Conservation (phyloP, 2,888 invertebrate species). For the Tortrix viridana region DNA sequence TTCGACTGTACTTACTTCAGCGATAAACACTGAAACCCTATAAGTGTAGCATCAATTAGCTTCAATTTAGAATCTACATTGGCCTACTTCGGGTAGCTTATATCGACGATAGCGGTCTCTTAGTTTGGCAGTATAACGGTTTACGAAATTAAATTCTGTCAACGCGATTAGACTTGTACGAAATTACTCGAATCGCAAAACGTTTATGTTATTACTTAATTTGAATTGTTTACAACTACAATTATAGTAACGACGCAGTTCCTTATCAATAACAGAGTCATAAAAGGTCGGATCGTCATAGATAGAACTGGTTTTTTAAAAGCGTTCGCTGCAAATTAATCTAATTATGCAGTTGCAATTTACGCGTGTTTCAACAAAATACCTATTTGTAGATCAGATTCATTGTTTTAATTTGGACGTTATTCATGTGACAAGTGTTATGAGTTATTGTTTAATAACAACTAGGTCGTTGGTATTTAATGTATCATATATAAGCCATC, state of each 20-base stretch:
- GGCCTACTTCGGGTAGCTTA: neutral
- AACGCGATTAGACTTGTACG: constrained; percentile 7
- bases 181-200: constrained; percentile 7
- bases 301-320: constrained; percentile 19
- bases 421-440: constrained; percentile 9
- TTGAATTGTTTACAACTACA: constrained; percentile 20
- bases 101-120: neutral
- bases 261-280: constrained; percentile 23
- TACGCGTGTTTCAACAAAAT: neutral
- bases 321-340: neutral
- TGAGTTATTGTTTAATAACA: constrained; percentile 22
- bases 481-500: constrained; percentile 26
- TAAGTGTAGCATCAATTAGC: neutral
- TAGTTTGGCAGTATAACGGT: neutral
- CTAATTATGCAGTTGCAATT: neutral
- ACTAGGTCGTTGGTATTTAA: constrained; percentile 17
- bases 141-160: constrained; percentile 7
- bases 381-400: neutral
- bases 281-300: constrained; percentile 23
- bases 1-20: neutral
- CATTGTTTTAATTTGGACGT: neutral
- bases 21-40: neutral
- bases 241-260: constrained; percentile 31
- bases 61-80: neutral
- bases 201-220: constrained; percentile 23